phyloP scores from a whole-genome alignment of 2,888 invertebrate genomes.

The Spisula subtruncata region DNA sequence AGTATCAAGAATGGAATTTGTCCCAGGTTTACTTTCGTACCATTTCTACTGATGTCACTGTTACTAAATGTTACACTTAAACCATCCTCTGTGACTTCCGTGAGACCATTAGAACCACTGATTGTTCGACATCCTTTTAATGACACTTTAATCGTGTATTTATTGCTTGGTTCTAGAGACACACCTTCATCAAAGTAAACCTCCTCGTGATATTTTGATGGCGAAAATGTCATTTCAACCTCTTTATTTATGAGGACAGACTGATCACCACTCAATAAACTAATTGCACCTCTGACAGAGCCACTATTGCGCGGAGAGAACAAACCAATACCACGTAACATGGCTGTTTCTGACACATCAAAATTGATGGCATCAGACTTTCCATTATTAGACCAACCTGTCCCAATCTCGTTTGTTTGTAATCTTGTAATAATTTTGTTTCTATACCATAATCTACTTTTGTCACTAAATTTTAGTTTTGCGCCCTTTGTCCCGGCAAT shows the following conservation, averaged over 20 bases:
- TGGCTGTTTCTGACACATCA: neutral
- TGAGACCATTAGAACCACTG: neutral
- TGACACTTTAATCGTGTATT: constrained; percentile 2
- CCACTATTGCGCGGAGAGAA: neutral
- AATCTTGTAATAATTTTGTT: neutral
- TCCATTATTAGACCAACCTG: neutral
- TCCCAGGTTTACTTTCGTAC: neutral
- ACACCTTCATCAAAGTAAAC: neutral
- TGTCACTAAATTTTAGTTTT: neutral
- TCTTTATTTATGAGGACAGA: neutral
- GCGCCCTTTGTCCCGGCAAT: neutral
- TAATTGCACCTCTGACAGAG: neutral
- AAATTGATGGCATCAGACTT: neutral
- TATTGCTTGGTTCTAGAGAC: neutral
- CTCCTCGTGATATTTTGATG: neutral
- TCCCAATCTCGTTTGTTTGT: neutral
- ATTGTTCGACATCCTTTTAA: neutral
- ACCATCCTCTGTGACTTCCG: neutral
- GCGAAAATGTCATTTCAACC: neutral
- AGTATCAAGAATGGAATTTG: constrained; percentile 20
- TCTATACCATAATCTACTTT: neutral
- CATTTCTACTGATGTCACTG: neutral
- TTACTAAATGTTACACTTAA: neutral
- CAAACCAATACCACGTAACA: neutral
- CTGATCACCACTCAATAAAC: neutral